Conservation (phyloP, 1,140 invertebrate species). For the Pseudomyrmex gracilis region DNA sequence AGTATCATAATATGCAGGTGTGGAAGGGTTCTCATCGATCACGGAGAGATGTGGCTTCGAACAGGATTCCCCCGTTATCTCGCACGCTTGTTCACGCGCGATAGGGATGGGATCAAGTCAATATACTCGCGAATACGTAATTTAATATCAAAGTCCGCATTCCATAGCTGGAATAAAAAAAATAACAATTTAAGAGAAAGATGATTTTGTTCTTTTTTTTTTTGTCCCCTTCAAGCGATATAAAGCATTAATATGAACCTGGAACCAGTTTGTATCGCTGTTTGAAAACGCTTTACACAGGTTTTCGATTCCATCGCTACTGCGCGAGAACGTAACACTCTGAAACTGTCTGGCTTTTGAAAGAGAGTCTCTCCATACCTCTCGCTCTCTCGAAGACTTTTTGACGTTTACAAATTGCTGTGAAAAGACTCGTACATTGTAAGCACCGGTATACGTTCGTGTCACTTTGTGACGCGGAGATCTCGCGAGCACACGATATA, state of each 20-base stretch:
- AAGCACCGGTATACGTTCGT: slow-evolving; percentile 39
- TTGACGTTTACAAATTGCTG: slow-evolving; percentile 60
- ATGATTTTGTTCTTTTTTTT: background rate
- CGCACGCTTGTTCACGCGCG: background rate
- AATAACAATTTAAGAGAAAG: slow-evolving; percentile 17
- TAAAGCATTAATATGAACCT: background rate
- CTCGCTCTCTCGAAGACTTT: background rate
- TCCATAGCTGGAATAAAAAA: background rate
- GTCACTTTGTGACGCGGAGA: slow-evolving; percentile 29
- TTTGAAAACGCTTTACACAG: background rate
- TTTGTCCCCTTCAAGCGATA: too few species aligned
- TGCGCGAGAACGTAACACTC: background rate
- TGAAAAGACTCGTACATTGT: slow-evolving; percentile 42
- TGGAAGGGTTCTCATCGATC: slow-evolving; percentile 42
- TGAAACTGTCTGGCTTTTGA: slow-evolving; percentile 1
- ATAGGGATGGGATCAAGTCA: slow-evolving; percentile 15
- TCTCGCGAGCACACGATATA: slow-evolving; percentile 13
- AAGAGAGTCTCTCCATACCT: background rate
- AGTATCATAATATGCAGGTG: slow-evolving; percentile 44
- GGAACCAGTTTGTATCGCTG: background rate
- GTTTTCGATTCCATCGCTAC: background rate
- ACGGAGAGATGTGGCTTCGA: slow-evolving; percentile 38
- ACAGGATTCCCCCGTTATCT: slow-evolving; percentile 24
- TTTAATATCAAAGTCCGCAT: background rate
- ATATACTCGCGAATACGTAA: background rate